Base-by-base conservation (phyloP, 2,113 vertebrate genomes). In the Lepidothrix coronata region DNA sequence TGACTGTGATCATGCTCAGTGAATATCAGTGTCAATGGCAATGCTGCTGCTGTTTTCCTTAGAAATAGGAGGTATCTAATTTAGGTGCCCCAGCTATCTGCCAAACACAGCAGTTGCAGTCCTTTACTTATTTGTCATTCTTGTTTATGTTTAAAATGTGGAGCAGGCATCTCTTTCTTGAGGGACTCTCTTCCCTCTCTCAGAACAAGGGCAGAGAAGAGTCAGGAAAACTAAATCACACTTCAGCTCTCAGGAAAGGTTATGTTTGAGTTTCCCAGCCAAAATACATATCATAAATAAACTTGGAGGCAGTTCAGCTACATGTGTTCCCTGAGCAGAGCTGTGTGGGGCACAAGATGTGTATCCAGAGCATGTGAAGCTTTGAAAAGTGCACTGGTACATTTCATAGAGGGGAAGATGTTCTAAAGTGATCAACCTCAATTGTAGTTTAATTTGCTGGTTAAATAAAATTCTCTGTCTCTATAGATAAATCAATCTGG, bases 301-400 rank as follows among this genome's bases (percentile, higher is more conserved):
- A 73, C 25, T 16, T 74, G 25, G n/a, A 54, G 25, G 22, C 28
- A 87, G 20, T 59, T 51, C 46, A 76, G 2, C 8, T 58, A 2
- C 0, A 0, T 14, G 8, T 44, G 8, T 27, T 74, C 31, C 48
- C 54, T 62, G 46, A 44, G 15, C 22, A 75, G 35, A 59, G 6
- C 15, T 55, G 43, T 0, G 0, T 1, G 71, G 14, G 41, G 25
- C 20, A 27, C 37, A 46, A 41, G 28, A 31, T n/a, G 54, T 8
- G 8, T 14, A 37, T 22, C 19, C 35, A 54, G 39, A 85, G 25
- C 22, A 25, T 6, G 7, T 23, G 16, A 3, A 74, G 6, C 27
- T 62, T 49, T 70, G 31, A 74, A 52, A 81, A 81, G 27, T 2
- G 8, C 12, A 77, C 12, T 12, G 37, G 11, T 54, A 19, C 15